Conservation (phyloP, 2,888 invertebrate species). For the Eristalis arbustorum region DNA sequence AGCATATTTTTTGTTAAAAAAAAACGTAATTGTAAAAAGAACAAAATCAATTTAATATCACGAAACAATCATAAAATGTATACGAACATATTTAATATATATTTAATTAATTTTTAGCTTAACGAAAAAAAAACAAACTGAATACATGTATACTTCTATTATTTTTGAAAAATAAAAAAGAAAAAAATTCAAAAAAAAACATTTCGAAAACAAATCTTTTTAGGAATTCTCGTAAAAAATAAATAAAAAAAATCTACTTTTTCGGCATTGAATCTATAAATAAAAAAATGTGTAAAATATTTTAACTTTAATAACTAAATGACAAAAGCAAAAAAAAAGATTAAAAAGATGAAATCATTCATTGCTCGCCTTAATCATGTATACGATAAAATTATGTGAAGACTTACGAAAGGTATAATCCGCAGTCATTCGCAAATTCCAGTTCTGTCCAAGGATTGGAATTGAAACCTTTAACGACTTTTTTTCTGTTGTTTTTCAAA, state of each 20-base stretch:
- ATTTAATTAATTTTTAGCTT: slow-evolving; percentile 55
- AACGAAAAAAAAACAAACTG: slow-evolving; percentile 38
- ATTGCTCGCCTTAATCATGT: slow-evolving; percentile 75
- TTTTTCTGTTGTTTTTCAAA: slow-evolving; percentile 15
- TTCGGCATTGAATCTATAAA: slow-evolving; percentile 62
- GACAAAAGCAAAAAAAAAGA: slow-evolving; percentile 34
- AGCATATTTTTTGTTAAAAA: slow-evolving; percentile 35
- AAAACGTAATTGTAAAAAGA: slow-evolving; percentile 22
- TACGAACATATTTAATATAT: slow-evolving; percentile 67
- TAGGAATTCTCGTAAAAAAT: slow-evolving; percentile 54
- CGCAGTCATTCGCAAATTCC: slow-evolving; percentile 41
- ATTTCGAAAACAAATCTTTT: slow-evolving; percentile 54
- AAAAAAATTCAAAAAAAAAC: slow-evolving; percentile 13
- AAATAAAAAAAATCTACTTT: slow-evolving; percentile 30
- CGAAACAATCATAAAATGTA: slow-evolving; percentile 70
- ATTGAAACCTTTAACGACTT: slow-evolving; percentile 21
- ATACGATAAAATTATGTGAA: slow-evolving; percentile 72
- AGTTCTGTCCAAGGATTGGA: slow-evolving; percentile 29
- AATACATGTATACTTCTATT: slow-evolving; percentile 52
- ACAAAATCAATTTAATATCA: slow-evolving; percentile 64
- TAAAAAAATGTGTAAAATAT: slow-evolving; percentile 65
- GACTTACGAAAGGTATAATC: slow-evolving; percentile 56
- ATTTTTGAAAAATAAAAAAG: slow-evolving; percentile 33
- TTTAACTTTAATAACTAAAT: slow-evolving; percentile 43
- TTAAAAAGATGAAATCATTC: slow-evolving; percentile 67